phyloP scores from a whole-genome alignment of 2,888 invertebrate species.

The Ophion costatus region DNA sequence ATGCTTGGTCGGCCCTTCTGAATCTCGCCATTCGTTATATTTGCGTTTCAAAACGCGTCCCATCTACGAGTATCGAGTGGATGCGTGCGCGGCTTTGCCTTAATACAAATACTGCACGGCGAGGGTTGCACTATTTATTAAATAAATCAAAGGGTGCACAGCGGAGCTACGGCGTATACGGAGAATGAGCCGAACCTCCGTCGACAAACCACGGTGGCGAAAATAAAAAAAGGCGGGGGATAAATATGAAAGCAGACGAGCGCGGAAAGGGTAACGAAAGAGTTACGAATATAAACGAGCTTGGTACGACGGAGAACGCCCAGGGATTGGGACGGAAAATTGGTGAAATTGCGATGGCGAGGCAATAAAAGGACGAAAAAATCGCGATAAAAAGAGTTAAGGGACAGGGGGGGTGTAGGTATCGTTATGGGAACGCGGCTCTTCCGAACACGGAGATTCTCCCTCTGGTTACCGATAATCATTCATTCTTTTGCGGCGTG shows the following conservation, averaged over 20 bases:
- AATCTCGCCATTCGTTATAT: background rate
- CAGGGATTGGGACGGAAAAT: conserved; percentile 16
- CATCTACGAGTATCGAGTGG: conserved; percentile 13
- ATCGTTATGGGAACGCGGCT: background rate
- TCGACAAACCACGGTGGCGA: background rate
- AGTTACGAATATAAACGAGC: background rate
- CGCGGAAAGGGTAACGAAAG: background rate
- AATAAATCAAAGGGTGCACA: conserved; percentile 71
- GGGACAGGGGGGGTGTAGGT: background rate
- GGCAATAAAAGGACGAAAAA: background rate
- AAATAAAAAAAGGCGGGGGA: background rate
- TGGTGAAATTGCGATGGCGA: conserved; percentile 17
- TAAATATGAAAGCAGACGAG: background rate
- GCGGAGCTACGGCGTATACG: background rate
- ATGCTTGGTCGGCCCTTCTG: conserved; percentile 5
- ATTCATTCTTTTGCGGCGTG: no score
- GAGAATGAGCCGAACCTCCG: conserved; percentile 1
- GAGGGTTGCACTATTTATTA: conserved; percentile 71
- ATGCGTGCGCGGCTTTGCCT: conserved; percentile 46
- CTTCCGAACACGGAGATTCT: no score
- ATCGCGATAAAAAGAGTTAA: background rate
- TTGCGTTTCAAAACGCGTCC: conserved; percentile 11
- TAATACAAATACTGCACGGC: conserved; percentile 68
- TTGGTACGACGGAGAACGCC: background rate
- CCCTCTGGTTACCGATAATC: no score